A percentile compares a stretch with the other conserved stretches of the same genome.
Evolutionary conservation across 2,113 vertebrate genomes (phyloP).

Genomic region (Proteles cristata): DNA sequence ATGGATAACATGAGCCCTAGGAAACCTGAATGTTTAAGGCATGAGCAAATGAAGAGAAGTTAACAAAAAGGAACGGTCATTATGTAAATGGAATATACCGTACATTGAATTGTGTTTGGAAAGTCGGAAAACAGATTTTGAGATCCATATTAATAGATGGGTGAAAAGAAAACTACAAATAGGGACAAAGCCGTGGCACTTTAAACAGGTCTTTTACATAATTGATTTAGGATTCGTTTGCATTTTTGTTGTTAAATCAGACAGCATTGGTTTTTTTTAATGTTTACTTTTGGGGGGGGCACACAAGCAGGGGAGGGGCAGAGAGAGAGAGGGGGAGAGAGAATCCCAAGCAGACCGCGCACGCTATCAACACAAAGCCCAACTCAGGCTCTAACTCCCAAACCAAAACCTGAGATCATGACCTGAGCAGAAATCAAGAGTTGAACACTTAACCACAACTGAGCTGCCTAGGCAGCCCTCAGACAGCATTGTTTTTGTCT

Average conservation of each 20-base stretch:
- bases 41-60: neutral
- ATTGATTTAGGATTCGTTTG: slow-evolving; percentile 47
- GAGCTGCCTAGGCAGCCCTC: neutral
- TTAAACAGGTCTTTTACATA: slow-evolving; percentile 53
- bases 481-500: slow-evolving; percentile 75
- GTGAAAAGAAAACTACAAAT: slow-evolving; percentile 40
- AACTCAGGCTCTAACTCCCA: too few relatives aligned
- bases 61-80: neutral
- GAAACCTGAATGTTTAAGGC: neutral
- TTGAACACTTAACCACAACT: too few relatives aligned
- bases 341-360: too few relatives aligned
- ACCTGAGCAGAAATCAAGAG: too few relatives aligned
- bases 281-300: too few relatives aligned
- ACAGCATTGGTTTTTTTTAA: slow-evolving; percentile 54
- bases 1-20: neutral
- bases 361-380: too few relatives aligned
- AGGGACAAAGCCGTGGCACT: slow-evolving; percentile 41
- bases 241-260: slow-evolving; percentile 57
- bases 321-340: too few relatives aligned
- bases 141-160: neutral
- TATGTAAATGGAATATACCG: neutral
- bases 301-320: too few relatives aligned
- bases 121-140: neutral
- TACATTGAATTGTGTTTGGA: neutral
- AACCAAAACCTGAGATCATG: too few relatives aligned